Evolutionary conservation across 2,113 vertebrate species (phyloP).

Genomic region (Platysternon megacephalum): DNA sequence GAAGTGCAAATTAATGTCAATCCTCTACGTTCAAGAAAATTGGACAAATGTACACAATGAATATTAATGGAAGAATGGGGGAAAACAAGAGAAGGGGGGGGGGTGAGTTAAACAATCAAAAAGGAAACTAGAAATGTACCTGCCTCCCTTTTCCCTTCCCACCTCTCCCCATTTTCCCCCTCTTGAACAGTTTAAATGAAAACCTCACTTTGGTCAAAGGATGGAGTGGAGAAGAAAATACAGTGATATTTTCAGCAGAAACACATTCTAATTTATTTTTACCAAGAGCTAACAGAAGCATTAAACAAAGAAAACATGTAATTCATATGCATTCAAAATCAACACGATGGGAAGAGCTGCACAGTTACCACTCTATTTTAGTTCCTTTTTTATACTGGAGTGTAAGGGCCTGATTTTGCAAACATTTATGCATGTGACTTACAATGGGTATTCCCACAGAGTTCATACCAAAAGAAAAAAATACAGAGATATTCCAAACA

Average conservation of each 20-base stretch:
- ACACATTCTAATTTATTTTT: not conserved
- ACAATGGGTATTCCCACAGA: not conserved
- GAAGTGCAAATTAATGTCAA: not conserved
- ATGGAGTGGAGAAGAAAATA: not conserved
- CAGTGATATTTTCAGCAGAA: not conserved
- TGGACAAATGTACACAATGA: not conserved
- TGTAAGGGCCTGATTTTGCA: not conserved
- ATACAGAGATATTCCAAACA: not conserved
- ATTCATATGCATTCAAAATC: not conserved
- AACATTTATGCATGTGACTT: not conserved
- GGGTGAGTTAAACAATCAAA: not conserved
- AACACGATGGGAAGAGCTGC: not conserved
- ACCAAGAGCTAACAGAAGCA: not conserved
- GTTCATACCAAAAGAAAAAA: not conserved
- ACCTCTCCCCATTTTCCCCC: not conserved
- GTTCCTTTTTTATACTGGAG: not conserved
- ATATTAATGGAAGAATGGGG: not conserved
- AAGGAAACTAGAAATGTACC: not conserved
- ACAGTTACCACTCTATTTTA: not conserved
- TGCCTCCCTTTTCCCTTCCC: not conserved
- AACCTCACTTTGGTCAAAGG: not conserved
- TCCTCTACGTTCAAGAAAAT: not conserved
- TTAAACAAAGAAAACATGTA: not conserved
- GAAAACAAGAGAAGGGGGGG: not conserved
- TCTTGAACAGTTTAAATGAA: not conserved